These are phyloP conservation scores for Amphimedon queenslandica DNA, from an alignment of 37 sponge, comb jelly and placozoan genomes.

Conservation along the genomic window DNA sequence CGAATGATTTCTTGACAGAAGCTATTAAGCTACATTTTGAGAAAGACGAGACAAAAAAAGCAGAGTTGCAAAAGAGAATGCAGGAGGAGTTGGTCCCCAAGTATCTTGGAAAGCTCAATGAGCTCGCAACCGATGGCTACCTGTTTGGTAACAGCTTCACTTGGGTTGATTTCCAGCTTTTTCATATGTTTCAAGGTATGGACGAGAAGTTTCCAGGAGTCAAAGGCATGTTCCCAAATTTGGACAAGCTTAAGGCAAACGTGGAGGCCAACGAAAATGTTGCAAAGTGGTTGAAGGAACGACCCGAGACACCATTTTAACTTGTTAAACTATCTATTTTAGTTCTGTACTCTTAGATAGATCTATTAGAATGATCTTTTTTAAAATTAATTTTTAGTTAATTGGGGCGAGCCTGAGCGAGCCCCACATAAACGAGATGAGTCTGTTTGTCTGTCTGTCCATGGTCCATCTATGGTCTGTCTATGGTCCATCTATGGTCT, in stretches of 20 bases:
- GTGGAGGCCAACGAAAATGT: conserved; percentile 40
- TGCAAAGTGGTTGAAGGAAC: conserved; percentile 52
- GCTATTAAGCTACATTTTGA: conserved; percentile 9
- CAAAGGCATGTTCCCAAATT: conserved; percentile 18
- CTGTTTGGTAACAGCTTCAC: conserved; percentile 28
- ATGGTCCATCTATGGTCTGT: too few relatives aligned
- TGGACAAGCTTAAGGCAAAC: conserved; percentile 23
- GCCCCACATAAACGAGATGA: too few relatives aligned
- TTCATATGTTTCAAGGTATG: not conserved
- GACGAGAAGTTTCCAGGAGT: not conserved
- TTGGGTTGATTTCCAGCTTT: conserved; percentile 27
- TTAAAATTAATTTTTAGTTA: too few relatives aligned
- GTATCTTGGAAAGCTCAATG: conserved; percentile 14
- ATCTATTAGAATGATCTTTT: too few relatives aligned
- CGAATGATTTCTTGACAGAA: conserved; percentile 14
- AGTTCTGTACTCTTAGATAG: too few relatives aligned
- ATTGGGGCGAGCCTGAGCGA: too few relatives aligned
- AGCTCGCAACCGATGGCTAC: conserved; percentile 13
- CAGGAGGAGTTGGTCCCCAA: conserved; percentile 10
- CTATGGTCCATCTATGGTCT: too few relatives aligned
- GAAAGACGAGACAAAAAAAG: conserved; percentile 48
- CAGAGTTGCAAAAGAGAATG: conserved; percentile 14
- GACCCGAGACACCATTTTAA: conserved; percentile 29
- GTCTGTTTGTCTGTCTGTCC: too few relatives aligned
- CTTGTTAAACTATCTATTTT: too few relatives aligned